phyloP scores from a whole-genome alignment of 2,113 vertebrate species.

The Crotophaga sulcirostris region DNA sequence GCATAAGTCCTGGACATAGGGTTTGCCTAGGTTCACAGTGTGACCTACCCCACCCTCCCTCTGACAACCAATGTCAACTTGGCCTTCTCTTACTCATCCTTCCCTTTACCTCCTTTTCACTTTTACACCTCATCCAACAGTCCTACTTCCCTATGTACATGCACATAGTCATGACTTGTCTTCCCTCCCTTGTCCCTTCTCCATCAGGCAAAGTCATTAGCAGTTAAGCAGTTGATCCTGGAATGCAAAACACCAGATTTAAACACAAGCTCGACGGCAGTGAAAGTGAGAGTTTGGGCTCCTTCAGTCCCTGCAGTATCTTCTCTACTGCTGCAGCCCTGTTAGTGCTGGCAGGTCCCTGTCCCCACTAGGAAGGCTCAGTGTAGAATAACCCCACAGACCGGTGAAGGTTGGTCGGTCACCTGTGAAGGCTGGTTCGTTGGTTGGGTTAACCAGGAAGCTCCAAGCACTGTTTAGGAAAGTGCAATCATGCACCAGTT shows the following conservation, averaged over 20 bases:
- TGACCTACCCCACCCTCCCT: not conserved
- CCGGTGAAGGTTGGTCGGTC: not conserved
- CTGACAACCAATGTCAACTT: not conserved
- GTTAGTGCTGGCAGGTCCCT: not conserved
- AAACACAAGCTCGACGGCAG: not conserved
- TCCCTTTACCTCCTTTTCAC: not conserved
- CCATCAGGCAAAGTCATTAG: not conserved
- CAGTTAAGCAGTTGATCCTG: not conserved
- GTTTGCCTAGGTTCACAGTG: accelerated
- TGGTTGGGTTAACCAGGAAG: not conserved
- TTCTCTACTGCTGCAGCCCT: not conserved
- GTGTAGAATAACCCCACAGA: not conserved
- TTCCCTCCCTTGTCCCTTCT: not conserved
- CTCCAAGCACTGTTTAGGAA: accelerated
- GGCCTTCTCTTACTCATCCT: not conserved
- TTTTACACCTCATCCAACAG: not conserved
- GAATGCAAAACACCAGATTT: not conserved
- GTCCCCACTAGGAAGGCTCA: not conserved
- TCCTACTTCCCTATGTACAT: not conserved
- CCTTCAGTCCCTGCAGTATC: not conserved
- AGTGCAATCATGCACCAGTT: not conserved
- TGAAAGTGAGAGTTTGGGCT: not conserved
- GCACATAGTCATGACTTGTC: not conserved
- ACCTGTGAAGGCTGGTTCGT: not conserved
- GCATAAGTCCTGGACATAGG: accelerated